These are phyloP conservation scores for Aurelia coerulea DNA, from an alignment of 30 jellyfish, hydroid and myxozoan species.

Conservation along the genomic window DNA sequence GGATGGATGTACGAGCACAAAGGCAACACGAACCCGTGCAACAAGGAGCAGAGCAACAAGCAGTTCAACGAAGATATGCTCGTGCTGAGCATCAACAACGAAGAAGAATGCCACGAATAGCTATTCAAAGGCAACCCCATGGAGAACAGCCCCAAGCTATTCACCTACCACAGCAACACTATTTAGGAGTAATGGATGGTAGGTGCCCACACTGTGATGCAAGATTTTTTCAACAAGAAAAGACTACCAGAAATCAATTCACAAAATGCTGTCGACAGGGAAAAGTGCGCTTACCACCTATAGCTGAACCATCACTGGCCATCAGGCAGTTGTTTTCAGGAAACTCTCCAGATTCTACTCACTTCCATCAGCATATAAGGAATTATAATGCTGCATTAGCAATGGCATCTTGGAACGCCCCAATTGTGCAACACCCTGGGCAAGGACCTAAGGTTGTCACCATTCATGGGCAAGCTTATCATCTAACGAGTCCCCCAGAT, in stretches of 20 bases:
- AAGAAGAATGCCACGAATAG: not conserved
- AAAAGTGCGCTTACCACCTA: not conserved
- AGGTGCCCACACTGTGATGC: not conserved
- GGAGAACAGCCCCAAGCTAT: not conserved
- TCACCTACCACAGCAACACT: not conserved
- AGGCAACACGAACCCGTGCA: not conserved
- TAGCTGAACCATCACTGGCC: not conserved
- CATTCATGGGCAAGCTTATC: conserved; percentile 13
- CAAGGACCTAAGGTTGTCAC: not conserved
- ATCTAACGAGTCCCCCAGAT: conserved; percentile 2
- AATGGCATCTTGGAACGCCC: conserved; percentile 1
- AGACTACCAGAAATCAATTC: not conserved
- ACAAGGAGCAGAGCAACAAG: not conserved
- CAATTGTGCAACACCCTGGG: conserved; percentile 2
- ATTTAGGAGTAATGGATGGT: not conserved
- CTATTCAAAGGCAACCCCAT: no score
- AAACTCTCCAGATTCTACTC: not conserved
- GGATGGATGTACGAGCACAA: not conserved
- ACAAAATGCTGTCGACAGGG: not conserved
- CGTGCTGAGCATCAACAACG: not conserved
- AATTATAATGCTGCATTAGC: not conserved
- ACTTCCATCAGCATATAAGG: not conserved
- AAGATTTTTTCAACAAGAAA: not conserved
- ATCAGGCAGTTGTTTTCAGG: not conserved
- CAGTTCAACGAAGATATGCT: not conserved